Percentiles rank a stretch among this genome's conserved stretches.
Evolutionary conservation across 2,113 vertebrate genomes (phyloP).

Genomic region (Antechinus flavipes): DNA sequence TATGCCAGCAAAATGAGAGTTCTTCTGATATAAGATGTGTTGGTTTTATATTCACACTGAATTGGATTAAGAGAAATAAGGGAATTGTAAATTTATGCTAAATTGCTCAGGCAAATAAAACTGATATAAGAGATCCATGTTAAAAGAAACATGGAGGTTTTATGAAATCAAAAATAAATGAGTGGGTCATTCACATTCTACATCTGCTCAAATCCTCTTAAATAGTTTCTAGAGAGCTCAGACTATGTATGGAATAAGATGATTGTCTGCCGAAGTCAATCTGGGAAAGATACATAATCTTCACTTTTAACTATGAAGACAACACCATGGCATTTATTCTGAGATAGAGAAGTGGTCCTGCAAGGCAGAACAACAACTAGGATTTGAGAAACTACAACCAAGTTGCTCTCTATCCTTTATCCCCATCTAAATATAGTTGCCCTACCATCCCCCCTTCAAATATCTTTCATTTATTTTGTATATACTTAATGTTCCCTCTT

Average conservation of each 20-base stretch:
- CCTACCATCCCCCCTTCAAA: not conserved
- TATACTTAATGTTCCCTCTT: not conserved
- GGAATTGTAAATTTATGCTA: not conserved
- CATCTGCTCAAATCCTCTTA: not conserved
- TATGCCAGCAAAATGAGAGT: not conserved
- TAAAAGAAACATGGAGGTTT: not conserved
- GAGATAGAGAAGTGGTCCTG: not conserved
- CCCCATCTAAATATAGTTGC: not conserved
- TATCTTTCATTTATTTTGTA: not conserved
- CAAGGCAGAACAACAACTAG: not conserved
- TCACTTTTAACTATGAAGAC: not conserved
- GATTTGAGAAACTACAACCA: not conserved
- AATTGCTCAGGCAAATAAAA: not conserved
- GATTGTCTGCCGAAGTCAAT: not conserved
- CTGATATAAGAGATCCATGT: not conserved
- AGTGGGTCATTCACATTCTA: not conserved
- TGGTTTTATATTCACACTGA: not conserved
- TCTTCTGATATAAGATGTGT: not conserved
- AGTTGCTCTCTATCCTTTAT: not conserved
- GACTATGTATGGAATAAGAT: not conserved
- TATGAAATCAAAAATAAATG: slow-evolving; percentile 8
- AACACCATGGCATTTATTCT: not conserved
- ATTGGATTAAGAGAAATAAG: not conserved
- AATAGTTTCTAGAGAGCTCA: not conserved
- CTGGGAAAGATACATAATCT: slow-evolving; percentile 38